phyloP scores from a whole-genome alignment of 2,888 invertebrate species.

The Melanophora roralis region DNA sequence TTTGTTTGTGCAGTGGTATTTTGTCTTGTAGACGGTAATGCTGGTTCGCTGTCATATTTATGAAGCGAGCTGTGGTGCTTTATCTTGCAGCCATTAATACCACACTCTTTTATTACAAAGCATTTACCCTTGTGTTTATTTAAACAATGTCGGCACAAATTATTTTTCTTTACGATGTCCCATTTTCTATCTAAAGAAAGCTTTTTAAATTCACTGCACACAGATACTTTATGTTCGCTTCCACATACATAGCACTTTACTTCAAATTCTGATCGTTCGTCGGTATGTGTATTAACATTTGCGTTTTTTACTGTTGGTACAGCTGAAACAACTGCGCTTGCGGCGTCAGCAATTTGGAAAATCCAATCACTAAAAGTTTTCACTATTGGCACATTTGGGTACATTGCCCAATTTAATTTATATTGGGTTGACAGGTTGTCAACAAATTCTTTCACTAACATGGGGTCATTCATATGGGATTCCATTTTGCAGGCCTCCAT shows the following conservation, averaged over 20 bases:
- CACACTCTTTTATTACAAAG: background rate
- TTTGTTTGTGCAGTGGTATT: too few relatives aligned
- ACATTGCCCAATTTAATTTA: conserved; percentile 50
- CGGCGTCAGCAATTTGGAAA: conserved; percentile 56
- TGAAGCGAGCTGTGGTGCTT: background rate
- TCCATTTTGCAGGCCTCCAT: conserved; percentile 47
- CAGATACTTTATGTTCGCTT: conserved; percentile 22
- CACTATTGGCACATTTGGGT: conserved; percentile 31
- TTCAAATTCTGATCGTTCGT: background rate
- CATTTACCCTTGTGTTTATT: conserved; percentile 34
- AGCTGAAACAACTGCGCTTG: conserved; percentile 40
- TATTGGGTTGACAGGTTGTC: conserved; percentile 40
- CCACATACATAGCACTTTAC: conserved; percentile 10
- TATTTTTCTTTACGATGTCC: conserved; percentile 36
- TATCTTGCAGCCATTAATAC: background rate
- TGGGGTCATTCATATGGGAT: conserved; percentile 42
- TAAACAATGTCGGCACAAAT: conserved; percentile 52
- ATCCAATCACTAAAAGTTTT: conserved; percentile 57
- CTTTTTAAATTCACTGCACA: conserved; percentile 36
- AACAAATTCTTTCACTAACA: conserved; percentile 45
- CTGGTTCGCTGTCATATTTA: too few relatives aligned
- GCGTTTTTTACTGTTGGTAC: conserved; percentile 11
- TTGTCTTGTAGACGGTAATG: too few relatives aligned
- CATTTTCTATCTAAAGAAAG: conserved; percentile 26
- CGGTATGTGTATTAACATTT: background rate